phyloP scores from a whole-genome alignment of 1,140 invertebrate genomes.

The Ganaspis sp. region DNA sequence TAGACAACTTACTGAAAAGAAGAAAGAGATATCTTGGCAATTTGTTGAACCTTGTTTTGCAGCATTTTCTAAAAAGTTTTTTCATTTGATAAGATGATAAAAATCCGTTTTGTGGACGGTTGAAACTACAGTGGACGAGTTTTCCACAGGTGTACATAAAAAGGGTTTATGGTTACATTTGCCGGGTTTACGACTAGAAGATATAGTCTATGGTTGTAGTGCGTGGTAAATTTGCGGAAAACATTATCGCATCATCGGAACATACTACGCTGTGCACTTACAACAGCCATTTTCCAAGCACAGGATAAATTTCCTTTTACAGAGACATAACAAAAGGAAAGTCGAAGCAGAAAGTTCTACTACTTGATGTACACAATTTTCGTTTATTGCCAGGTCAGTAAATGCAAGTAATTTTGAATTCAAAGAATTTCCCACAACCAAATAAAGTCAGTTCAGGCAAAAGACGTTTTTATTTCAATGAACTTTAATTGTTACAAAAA shows the following conservation, averaged over 20 bases:
- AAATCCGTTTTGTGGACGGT: background rate
- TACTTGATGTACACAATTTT: background rate
- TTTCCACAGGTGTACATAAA: constrained; percentile 33
- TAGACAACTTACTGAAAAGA: constrained; percentile 46
- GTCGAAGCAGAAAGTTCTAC: background rate
- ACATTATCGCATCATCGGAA: constrained; percentile 24
- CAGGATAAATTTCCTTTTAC: constrained; percentile 25
- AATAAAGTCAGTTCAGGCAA: no score
- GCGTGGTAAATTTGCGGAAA: constrained; percentile 22
- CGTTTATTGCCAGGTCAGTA: no score
- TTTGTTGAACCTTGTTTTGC: constrained; percentile 39
- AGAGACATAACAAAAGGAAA: background rate
- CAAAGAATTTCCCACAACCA: no score
- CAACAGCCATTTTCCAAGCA: background rate
- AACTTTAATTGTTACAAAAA: no score
- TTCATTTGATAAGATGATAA: constrained; percentile 36
- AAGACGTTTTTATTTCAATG: no score
- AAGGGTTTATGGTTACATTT: constrained; percentile 12
- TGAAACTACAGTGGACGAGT: background rate
- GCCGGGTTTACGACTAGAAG: constrained; percentile 20
- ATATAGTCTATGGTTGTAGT: constrained; percentile 29
- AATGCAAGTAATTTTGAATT: no score
- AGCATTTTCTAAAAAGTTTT: constrained; percentile 40
- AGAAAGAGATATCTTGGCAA: constrained; percentile 47
- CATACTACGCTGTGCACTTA: background rate